A percentile compares a stretch with the other conserved stretches of the same genome.
These are phyloP conservation scores for Drosophila bunnanda DNA, from an alignment of 2,888 invertebrate species.

Conservation along the genomic window DNA sequence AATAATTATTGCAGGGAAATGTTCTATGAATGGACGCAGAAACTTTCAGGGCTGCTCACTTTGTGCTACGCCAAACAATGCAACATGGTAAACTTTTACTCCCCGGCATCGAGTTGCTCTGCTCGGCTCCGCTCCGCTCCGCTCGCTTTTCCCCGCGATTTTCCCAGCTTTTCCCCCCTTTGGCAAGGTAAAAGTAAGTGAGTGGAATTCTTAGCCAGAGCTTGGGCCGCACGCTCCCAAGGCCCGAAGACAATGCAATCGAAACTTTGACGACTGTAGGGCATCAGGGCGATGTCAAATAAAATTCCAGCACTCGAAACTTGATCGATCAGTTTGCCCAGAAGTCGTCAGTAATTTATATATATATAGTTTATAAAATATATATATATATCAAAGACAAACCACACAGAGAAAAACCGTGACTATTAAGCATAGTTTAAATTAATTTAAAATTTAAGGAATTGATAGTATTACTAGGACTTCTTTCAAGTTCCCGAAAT, in stretches of 20 bases:
- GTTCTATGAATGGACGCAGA: slow-evolving; percentile 52
- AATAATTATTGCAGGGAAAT: slow-evolving; percentile 57
- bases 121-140: background rate
- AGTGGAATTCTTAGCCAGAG: slow-evolving; percentile 13
- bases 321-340: slow-evolving; percentile 17
- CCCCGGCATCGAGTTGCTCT: slow-evolving; percentile 12
- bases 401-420: background rate
- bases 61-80: slow-evolving; percentile 46
- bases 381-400: background rate
- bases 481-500: background rate
- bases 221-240: slow-evolving; percentile 1
- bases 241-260: slow-evolving; percentile 44
- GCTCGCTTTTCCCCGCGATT: background rate
- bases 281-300: slow-evolving; percentile 24
- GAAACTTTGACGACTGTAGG: slow-evolving; percentile 30
- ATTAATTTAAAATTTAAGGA: background rate
- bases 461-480: background rate
- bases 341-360: background rate
- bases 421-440: fast-evolving
- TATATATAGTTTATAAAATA: background rate
- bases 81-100: slow-evolving; percentile 44
- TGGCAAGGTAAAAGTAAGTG: slow-evolving; percentile 13
- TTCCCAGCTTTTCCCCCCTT: background rate
- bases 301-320: slow-evolving; percentile 19
- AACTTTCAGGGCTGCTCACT: slow-evolving; percentile 49